Evolutionary conservation across 2,888 invertebrate genomes (phyloP).

Genomic region (Orchesella flavescens): DNA sequence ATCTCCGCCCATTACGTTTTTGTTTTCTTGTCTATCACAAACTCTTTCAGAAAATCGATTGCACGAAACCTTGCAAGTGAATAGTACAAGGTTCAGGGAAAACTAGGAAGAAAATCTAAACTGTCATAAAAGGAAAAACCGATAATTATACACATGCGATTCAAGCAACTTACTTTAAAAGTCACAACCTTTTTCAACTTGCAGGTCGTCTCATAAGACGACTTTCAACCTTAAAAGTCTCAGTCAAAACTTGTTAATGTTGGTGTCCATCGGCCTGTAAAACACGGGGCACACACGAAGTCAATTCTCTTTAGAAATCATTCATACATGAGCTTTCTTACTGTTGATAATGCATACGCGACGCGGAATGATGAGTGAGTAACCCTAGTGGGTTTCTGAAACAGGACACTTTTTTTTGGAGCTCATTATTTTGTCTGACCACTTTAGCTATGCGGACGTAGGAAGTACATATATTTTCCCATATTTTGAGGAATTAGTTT

Average conservation of each 20-base stretch:
- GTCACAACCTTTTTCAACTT: constrained; percentile 19
- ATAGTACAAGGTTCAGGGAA: neutral
- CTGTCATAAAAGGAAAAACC: constrained; percentile 19
- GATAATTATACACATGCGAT: constrained; percentile 37
- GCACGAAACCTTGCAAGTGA: neutral
- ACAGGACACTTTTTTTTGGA: constrained; percentile 32
- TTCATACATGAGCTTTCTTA: neutral
- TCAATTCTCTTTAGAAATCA: constrained; percentile 4
- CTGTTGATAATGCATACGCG: neutral
- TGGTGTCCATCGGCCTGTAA: neutral
- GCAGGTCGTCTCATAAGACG: neutral
- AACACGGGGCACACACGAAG: constrained; percentile 22
- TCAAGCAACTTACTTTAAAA: constrained; percentile 13
- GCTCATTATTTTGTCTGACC: constrained; percentile 33
- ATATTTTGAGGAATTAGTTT: constrained; percentile 3
- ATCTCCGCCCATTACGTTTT: no score
- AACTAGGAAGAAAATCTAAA: neutral
- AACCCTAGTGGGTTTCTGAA: constrained; percentile 29
- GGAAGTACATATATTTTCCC: constrained; percentile 31
- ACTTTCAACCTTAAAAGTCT: neutral
- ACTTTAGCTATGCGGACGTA: neutral
- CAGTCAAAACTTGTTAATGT: neutral
- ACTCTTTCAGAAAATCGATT: no score
- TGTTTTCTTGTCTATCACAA: no score
- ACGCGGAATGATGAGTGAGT: neutral